Base-by-base conservation (phyloP, 2,888 invertebrate genomes). In the Spodoptera exigua region DNA sequence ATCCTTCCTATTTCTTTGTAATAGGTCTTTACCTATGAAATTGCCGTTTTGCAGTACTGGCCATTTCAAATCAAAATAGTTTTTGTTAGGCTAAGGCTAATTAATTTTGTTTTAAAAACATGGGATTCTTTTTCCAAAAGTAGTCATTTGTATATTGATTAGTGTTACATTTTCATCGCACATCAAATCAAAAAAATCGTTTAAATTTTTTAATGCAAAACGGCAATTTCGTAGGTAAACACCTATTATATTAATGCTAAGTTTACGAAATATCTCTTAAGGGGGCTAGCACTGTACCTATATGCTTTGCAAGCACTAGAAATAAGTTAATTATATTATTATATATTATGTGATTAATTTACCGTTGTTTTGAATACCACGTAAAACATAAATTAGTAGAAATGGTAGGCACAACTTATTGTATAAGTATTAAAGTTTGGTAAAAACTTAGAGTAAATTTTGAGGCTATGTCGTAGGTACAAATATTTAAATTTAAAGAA, bases 261-360 rank as follows among this genome's bases (percentile, higher is more conserved):
- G 59, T 54, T 52, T 45, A 62, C 56, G n/a, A 43, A 46, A 46
- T 49, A 49, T 52, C 53, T 36, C 46, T 46, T 18, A 58, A 64
- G 65, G 46, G 61, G 63, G 64, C 63, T 64, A 69, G 81, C 85
- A 85, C 82, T 76, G 76, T 81, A n/a, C n/a, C n/a, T n/a, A 79
- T 53, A 78, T 74, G 83, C 81, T 83, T 81, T 67, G 32, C 76
- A 71, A 79, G 82, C 86, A 85, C 83, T 76, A 75, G 54, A 44
- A 37, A 17, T 65, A 66, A 64, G 37, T 59, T 45, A 61, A 62
- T 70, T 69, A 71, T 70, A 59, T 63, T 41, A 52, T 27, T 27
- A 27, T 27, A 51, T 65, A 63, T 59, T 66, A 74, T 74, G 76
- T 80, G 67, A 76, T 70, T 78, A 67, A 68, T 66, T 65, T 61